Conservation (phyloP, 1,140 invertebrate genomes). For the Geopemphigus sp. region DNA sequence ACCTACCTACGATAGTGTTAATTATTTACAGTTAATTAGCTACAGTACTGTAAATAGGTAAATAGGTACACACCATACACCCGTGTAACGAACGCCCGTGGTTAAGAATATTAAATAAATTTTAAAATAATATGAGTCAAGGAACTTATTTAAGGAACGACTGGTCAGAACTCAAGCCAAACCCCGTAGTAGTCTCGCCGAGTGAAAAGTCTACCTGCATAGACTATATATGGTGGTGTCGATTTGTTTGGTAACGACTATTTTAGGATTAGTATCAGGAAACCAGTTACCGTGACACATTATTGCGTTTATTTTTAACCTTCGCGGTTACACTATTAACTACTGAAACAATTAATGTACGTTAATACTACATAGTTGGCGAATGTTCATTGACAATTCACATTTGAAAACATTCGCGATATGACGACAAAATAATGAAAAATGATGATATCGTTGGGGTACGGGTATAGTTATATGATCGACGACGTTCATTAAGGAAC, state of each 20-base stretch:
- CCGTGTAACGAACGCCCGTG: neutral
- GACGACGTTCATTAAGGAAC: too few relatives aligned
- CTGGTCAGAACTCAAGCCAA: neutral
- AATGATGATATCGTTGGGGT: too few relatives aligned
- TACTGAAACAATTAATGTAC: too few relatives aligned
- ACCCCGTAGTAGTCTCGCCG: neutral
- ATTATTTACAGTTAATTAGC: too few relatives aligned
- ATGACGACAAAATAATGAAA: too few relatives aligned
- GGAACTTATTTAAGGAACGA: slow-evolving; percentile 24
- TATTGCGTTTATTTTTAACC: slow-evolving; percentile 11
- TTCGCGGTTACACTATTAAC: neutral
- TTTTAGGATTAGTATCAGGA: slow-evolving; percentile 31
- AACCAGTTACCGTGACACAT: slow-evolving; percentile 38
- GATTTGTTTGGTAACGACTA: slow-evolving; percentile 37
- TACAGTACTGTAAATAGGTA: too few relatives aligned
- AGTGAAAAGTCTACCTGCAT: slow-evolving; percentile 17
- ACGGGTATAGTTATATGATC: too few relatives aligned
- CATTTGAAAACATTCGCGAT: too few relatives aligned
- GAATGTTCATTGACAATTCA: too few relatives aligned
- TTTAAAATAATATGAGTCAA: slow-evolving; percentile 31
- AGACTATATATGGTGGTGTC: slow-evolving; percentile 31
- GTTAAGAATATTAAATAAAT: slow-evolving; percentile 7
- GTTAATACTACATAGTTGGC: too few relatives aligned
- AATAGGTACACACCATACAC: too few relatives aligned
- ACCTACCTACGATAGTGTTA: too few relatives aligned